Conservation (phyloP, 2,888 invertebrate genomes). For the Thera obeliscata region DNA sequence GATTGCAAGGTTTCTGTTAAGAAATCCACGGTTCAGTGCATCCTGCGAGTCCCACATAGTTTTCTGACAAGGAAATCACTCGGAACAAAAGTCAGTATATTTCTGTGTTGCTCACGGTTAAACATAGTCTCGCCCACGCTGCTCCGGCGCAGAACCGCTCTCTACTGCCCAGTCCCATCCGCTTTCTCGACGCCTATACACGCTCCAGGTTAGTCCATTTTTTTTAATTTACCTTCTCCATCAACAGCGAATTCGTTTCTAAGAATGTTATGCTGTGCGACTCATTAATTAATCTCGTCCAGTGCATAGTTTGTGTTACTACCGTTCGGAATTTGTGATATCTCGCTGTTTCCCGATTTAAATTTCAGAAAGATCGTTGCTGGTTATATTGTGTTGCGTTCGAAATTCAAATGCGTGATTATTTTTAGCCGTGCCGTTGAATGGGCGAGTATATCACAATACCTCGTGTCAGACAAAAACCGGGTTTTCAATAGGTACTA, state of each 20-base stretch:
- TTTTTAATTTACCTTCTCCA: conserved; percentile 42
- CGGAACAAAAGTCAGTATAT: conserved; percentile 81
- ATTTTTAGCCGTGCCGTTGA: conserved; percentile 70
- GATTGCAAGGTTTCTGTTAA: conserved; percentile 33
- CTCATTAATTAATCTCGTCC: conserved; percentile 30
- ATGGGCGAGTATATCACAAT: conserved; percentile 75
- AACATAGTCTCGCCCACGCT: conserved; percentile 80
- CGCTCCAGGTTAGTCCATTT: conserved; percentile 74
- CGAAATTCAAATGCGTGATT: conserved; percentile 59
- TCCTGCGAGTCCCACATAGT: conserved; percentile 47
- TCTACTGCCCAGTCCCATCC: conserved; percentile 71
- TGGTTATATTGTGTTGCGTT: conserved; percentile 49
- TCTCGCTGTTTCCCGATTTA: conserved; percentile 38
- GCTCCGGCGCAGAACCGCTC: conserved; percentile 58
- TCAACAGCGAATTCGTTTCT: conserved; percentile 59
- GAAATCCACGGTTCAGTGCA: conserved; percentile 47
- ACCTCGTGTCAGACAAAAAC: conserved; percentile 75
- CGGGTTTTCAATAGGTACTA: conserved; percentile 76
- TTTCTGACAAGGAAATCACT: conserved; percentile 71
- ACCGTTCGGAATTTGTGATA: conserved; percentile 25
- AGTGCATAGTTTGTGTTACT: conserved; percentile 35
- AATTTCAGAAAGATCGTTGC: conserved; percentile 47
- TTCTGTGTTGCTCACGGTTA: conserved; percentile 81
- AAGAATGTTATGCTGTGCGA: conserved; percentile 61
- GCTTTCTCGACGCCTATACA: conserved; percentile 73